These are phyloP conservation scores for Heliothis peltigera DNA, from an alignment of 2,888 invertebrate species.

Conservation along the genomic window DNA sequence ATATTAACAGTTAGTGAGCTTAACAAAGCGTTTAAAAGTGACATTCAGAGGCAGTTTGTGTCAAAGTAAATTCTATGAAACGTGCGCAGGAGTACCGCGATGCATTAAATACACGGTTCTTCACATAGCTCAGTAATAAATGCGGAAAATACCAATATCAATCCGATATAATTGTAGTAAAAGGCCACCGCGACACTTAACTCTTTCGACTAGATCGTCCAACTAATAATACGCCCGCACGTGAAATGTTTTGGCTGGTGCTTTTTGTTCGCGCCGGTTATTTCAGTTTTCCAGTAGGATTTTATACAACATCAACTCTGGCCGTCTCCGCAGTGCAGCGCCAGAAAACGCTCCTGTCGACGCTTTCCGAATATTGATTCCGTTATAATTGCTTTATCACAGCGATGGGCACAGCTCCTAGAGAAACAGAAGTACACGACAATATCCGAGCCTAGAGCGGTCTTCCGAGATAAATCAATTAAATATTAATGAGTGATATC, in stretches of 20 bases:
- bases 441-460: slow-evolving; percentile 65
- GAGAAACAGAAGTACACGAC: slow-evolving; percentile 66
- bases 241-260: slow-evolving; percentile 90
- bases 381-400: slow-evolving; percentile 60
- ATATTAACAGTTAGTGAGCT: slow-evolving; percentile 60
- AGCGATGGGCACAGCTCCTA: slow-evolving; percentile 69
- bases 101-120: slow-evolving; percentile 64
- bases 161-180: slow-evolving; percentile 78
- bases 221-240: slow-evolving; percentile 89
- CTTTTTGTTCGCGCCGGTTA: slow-evolving; percentile 89
- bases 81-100: slow-evolving; percentile 46
- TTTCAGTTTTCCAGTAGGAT: slow-evolving; percentile 90
- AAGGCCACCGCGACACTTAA: slow-evolving; percentile 84
- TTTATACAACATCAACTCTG: slow-evolving; percentile 87
- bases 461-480: slow-evolving; percentile 35
- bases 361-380: slow-evolving; percentile 53
- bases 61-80: slow-evolving; percentile 71
- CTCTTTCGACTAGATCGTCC: slow-evolving; percentile 89
- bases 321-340: slow-evolving; percentile 84
- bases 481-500: slow-evolving; percentile 63
- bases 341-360: slow-evolving; percentile 62
- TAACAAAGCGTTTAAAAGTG: slow-evolving; percentile 68
- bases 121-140: slow-evolving; percentile 66
- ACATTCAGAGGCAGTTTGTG: slow-evolving; percentile 72
- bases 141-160: slow-evolving; percentile 74